Base-by-base conservation (phyloP, 2,113 vertebrate genomes). In the Callospermophilus lateralis region DNA sequence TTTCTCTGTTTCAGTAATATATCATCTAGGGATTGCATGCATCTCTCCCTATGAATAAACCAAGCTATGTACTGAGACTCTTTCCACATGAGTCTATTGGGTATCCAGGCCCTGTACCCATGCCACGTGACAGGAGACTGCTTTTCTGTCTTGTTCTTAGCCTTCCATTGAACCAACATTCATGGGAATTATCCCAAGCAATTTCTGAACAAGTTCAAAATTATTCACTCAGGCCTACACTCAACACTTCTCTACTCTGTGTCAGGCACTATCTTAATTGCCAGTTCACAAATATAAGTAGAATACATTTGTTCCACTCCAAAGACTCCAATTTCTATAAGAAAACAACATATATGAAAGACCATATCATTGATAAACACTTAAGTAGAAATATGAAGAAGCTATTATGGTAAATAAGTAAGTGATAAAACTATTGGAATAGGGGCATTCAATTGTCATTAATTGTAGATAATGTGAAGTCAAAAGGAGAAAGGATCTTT, bases 201-300 rank as follows among this genome's bases (percentile, higher is more conserved):
- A 42, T 88, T 94, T 68, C 68, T 53, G 81, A 81, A n/a, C 24
- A 80, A 95, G 32, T 67, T 93, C 58, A 96, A 89, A 85, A 70
- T 88, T 63, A 73, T 55, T 93, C 87, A 90, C 20, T 63, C 4
- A 86, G 22, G 10, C 78, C 89, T 77, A 48, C 24, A 34, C 12
- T 51, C 37, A 95, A 68, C 22, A 58, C 70, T 51, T 84, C 17
- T 90, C 72, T 93, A 61, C 32, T 28, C n/a, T 74, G 11, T 93
- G 30, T 76, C 16, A 65, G 34, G 2, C 5, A 72, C 6, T 65
- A 24, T 45, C 19, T 37, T 84, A 87, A 72, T 39, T 88, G 24
- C 17, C 9, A 90, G 13, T 24, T 30, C 26, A 96, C n/a, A 93
- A 68, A 68, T 67, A 65, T 37, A 90, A 94, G 12, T 85, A 55